Base-by-base conservation (phyloP, 92 coral and sea anemone genomes). In the Phymanthus crucifer region DNA sequence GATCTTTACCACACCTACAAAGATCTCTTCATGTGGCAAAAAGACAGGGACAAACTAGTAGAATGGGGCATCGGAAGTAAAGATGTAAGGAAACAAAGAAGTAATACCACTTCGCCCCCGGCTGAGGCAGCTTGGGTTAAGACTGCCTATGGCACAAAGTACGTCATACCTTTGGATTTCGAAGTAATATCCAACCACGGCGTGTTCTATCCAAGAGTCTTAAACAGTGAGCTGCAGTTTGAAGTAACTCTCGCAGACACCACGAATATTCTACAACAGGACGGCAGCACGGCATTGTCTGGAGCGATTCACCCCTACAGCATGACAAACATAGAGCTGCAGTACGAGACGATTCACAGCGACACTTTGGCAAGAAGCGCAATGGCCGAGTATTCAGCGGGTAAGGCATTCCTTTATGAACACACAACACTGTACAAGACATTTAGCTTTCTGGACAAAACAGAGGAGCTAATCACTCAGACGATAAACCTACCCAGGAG, bases 151-250 rank as follows among this genome's bases (percentile, higher is more conserved):
- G 50, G 32, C 3, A 71, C 32, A 2, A 71, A 72, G 23, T 80
- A 72, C 52, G 6, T 23, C 0, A 40, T 80, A 38, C 71, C 32
- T 2, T 68, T 72, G 50, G 73, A 80, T 56, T 77, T 71, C 45
- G 40, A 81, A 14, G n/a, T 81, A 21, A n/a, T 37, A 19, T 40
- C 40, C 9, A 70, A 80, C 36, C 72, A 80, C 27, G 57, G 66
- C 17, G 34, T 27, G 18, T 80, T 80, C 33, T 80, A 56, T 50
- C 78, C 72, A 0, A 38, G 66, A 37, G 78, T 54, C 43, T 13
- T 68, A 19, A 18, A 3, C n/a, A n/a, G n/a, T n/a, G 23, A 68
- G 1, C 36, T 68, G 43, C 43, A 38, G 43, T 38, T 38, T 8
- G 43, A 38, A n/a, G n/a, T n/a, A n/a, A n/a, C n/a, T n/a, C n/a